phyloP scores from a whole-genome alignment of 2,888 invertebrate species.

The Acanthoscelides obtectus region DNA sequence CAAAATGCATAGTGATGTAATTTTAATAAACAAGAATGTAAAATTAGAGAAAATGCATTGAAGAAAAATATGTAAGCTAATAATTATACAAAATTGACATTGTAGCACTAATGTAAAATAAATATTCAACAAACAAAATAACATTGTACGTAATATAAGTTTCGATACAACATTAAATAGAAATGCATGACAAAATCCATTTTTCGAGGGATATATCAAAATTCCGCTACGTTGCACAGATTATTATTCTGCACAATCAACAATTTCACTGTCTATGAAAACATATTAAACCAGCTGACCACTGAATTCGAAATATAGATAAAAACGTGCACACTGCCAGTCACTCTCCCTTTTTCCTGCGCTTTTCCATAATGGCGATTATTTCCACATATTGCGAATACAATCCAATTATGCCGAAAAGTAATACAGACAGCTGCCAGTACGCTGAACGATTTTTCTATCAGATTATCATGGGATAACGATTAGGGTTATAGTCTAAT shows the following conservation, averaged over 20 bases:
- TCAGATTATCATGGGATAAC: background rate
- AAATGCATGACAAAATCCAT: background rate
- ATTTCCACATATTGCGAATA: background rate
- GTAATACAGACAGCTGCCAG: background rate
- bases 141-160: too few relatives aligned
- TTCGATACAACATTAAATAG: too few relatives aligned
- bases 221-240: background rate
- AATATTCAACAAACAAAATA: too few relatives aligned
- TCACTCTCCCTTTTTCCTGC: background rate
- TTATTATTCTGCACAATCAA: background rate
- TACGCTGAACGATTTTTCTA: background rate
- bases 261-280: background rate
- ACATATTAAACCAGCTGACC: background rate
- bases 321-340: background rate
- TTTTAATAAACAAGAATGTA: too few relatives aligned
- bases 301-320: background rate
- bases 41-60: too few relatives aligned
- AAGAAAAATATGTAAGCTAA: too few relatives aligned
- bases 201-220: background rate
- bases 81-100: too few relatives aligned
- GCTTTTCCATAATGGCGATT: background rate
- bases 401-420: background rate
- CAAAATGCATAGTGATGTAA: too few relatives aligned
- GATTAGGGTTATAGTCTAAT: too few relatives aligned
- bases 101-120: too few relatives aligned